Evolutionary conservation across 2,888 invertebrate genomes (phyloP).

Genomic region (Cylloceria caligata): DNA sequence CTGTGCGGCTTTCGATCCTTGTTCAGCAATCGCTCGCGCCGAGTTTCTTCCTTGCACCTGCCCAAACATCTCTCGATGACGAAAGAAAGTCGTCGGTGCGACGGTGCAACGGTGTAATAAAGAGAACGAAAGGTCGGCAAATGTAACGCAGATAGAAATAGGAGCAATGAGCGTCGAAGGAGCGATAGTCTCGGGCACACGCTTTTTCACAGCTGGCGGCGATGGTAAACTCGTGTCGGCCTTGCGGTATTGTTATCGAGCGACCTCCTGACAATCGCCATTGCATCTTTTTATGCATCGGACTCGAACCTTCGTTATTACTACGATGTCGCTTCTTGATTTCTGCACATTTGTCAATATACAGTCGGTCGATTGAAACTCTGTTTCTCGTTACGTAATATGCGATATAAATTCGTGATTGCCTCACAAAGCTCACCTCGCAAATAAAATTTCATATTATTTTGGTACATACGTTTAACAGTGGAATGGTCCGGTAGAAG

Average conservation of each 20-base stretch:
- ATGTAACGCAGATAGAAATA: background rate
- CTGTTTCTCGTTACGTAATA: background rate
- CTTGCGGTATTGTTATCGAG: conserved; percentile 24
- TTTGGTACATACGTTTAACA: too few relatives aligned
- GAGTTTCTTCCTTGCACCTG: conserved; percentile 47
- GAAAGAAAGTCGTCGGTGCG: conserved; percentile 26
- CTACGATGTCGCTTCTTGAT: background rate
- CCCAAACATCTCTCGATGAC: conserved; percentile 36
- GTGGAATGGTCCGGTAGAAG: too few relatives aligned
- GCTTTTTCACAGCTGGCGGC: conserved; percentile 33
- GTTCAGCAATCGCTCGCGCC: background rate
- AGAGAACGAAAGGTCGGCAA: background rate
- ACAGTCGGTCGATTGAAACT: background rate
- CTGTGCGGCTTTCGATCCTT: background rate
- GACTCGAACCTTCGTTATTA: background rate
- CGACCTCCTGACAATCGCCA: conserved; percentile 19
- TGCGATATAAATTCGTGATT: background rate
- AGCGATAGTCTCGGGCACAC: background rate
- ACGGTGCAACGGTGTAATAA: background rate
- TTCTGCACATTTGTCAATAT: background rate
- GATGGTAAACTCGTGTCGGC: conserved; percentile 7
- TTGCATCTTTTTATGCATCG: background rate
- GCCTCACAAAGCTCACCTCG: too few relatives aligned
- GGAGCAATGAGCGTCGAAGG: conserved; percentile 1
- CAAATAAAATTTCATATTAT: too few relatives aligned